phyloP scores from a whole-genome alignment of 2,113 vertebrate genomes.

The Indicator maculatus region DNA sequence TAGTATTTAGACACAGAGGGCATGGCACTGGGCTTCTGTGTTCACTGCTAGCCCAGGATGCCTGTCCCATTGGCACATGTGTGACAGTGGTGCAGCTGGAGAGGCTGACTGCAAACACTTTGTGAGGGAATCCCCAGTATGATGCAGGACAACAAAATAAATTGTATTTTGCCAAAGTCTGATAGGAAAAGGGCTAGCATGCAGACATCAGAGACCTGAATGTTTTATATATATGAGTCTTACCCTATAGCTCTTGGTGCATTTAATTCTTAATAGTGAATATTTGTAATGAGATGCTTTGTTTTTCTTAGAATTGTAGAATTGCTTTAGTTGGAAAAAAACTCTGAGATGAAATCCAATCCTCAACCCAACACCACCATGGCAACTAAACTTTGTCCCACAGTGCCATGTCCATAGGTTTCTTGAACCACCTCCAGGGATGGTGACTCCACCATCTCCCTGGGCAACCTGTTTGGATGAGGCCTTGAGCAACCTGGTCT shows the following conservation, averaged over 20 bases:
- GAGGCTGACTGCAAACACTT: background rate
- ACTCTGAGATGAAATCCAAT: too few species aligned
- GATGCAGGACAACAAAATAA: background rate
- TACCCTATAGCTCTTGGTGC: background rate
- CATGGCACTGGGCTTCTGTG: background rate
- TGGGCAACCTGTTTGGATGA: too few species aligned
- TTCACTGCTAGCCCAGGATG: background rate
- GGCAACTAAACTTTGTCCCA: too few species aligned
- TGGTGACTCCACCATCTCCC: too few species aligned
- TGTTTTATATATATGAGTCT: background rate
- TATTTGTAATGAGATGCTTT: background rate
- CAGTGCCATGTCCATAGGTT: too few species aligned
- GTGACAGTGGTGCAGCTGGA: accelerated
- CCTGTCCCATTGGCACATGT: accelerated
- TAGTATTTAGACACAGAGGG: background rate
- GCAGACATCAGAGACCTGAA: background rate
- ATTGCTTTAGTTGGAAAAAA: too few species aligned
- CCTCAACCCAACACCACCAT: too few species aligned
- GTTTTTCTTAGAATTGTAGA: background rate
- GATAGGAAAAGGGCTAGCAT: background rate
- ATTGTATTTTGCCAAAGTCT: background rate
- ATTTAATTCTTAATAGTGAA: background rate
- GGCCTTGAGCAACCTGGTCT: too few species aligned
- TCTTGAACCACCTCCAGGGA: too few species aligned
- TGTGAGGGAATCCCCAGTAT: background rate